These are phyloP conservation scores for Hyperopisus bebe DNA, from an alignment of 2,113 vertebrate genomes.

Conservation along the genomic window DNA sequence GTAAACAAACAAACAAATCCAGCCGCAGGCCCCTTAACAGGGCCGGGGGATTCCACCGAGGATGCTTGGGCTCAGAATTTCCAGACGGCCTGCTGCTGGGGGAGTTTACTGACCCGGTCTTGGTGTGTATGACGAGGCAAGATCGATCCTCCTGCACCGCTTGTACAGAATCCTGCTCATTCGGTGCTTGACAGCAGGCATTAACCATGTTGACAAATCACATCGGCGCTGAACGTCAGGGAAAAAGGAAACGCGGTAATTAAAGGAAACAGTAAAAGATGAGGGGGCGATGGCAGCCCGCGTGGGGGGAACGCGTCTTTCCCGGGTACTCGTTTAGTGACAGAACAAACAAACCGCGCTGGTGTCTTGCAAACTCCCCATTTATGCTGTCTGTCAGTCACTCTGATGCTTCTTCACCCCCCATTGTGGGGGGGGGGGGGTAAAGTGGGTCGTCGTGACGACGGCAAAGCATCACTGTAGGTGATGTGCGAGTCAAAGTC, in stretches of 20 bases:
- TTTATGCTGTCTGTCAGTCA: not conserved
- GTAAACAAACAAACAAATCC: not conserved
- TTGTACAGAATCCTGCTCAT: not conserved
- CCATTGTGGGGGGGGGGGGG: not conserved
- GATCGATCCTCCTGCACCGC: not conserved
- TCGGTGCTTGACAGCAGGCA: not conserved
- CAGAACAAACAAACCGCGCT: not conserved
- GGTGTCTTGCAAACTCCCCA: not conserved
- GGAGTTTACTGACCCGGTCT: not conserved
- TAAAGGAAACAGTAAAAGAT: not conserved
- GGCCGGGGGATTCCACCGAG: too few species aligned
- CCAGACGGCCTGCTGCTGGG: not conserved
- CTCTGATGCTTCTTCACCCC: not conserved
- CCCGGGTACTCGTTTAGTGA: not conserved
- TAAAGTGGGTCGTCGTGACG: not conserved
- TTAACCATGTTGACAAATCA: constrained; percentile 13
- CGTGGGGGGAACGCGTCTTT: not conserved
- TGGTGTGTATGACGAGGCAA: not conserved
- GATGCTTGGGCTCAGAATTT: not conserved
- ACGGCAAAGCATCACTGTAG: not conserved
- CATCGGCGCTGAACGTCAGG: not conserved
- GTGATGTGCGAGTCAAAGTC: not conserved
- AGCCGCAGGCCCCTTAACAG: not conserved
- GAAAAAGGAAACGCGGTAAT: constrained; percentile 8
- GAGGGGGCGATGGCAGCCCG: not conserved